phyloP scores from a whole-genome alignment of 2,113 vertebrate species.

The Pontoporia blainvillei region DNA sequence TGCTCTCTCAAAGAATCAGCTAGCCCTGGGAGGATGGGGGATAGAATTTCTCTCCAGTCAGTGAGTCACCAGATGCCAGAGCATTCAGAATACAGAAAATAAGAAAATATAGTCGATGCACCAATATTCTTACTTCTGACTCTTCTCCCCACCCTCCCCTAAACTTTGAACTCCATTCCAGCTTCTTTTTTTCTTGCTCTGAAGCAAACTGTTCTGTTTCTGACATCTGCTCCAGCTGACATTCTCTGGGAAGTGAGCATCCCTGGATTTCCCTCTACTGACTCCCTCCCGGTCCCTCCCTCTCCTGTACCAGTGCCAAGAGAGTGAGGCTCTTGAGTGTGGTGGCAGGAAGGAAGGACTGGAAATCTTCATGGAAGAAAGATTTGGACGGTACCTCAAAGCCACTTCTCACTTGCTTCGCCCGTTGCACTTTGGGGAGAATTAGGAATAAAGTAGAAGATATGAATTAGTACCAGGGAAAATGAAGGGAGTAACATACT shows the following conservation, averaged over 20 bases:
- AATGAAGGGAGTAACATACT: no score
- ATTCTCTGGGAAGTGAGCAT: neutral
- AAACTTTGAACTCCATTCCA: neutral
- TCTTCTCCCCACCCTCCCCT: no score
- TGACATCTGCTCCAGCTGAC: neutral
- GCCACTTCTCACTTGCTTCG: neutral
- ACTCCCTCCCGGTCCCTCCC: rapidly evolving
- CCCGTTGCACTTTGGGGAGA: neutral
- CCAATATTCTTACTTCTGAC: neutral
- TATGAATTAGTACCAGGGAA: neutral
- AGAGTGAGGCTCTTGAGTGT: neutral
- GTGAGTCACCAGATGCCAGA: neutral
- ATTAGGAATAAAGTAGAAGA: neutral
- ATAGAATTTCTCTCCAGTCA: neutral
- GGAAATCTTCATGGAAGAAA: neutral
- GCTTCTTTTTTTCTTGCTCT: neutral
- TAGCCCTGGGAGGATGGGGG: no score
- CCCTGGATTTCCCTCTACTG: neutral
- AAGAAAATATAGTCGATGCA: neutral
- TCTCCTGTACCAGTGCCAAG: neutral
- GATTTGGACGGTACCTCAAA: neutral
- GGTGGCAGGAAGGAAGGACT: neutral
- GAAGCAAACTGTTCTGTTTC: neutral
- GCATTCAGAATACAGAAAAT: neutral
- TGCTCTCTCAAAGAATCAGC: neutral